Evolutionary conservation across 1,140 invertebrate genomes (phyloP), one percentile per base, ranked within the genome.

Genomic region (Zaprionus taronus): DNA sequence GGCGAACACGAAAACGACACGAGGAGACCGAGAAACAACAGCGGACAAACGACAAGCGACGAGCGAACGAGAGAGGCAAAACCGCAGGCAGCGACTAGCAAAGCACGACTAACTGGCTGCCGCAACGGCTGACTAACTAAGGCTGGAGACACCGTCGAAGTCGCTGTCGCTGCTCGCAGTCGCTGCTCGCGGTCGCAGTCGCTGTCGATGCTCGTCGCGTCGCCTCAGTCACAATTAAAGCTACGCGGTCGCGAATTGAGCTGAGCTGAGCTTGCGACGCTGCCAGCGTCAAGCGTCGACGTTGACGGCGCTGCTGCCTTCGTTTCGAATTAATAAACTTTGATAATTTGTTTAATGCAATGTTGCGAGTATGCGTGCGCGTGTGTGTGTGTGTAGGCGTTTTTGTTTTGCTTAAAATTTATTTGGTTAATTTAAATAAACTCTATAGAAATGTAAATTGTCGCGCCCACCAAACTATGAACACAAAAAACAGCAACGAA

Each of bases 91-190:
- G 72, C 77, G 83, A 87, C 84, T 87, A 84, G 78, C 85, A 81
- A 87, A 89, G 78, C 81, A 87, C 79, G 81, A 87, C 84, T 87
- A 87, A 89, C 84, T 89, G 85, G 68, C 79, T 79, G 85, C 78
- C 74, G 83, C 81, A 64, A 68, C 66, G 71, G 81, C 80, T 82
- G 72, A 80, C 80, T 70, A 80, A 80, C 83, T 86, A 87, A 86
- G 77, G 67, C 83, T 77, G 41, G 26, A 72, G 74, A 57, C 57
- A 56, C 17, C 49, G 72, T 47, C 57, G 38, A 36, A 47, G 78
- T 11, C 53, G 65, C 31, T 2, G 78, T 34, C 63, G 36, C 38
- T 2, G 70, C 60, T 41, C 58, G 34, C 68, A 12, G 68, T 34
- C 56, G 58, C 47, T 44, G 47, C 6, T 41, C n/a, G 41, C n/a